Evolutionary conservation across 2,113 vertebrate species (phyloP), one percentile per base, ranked within the genome.

Genomic region (Scortum barcoo): DNA sequence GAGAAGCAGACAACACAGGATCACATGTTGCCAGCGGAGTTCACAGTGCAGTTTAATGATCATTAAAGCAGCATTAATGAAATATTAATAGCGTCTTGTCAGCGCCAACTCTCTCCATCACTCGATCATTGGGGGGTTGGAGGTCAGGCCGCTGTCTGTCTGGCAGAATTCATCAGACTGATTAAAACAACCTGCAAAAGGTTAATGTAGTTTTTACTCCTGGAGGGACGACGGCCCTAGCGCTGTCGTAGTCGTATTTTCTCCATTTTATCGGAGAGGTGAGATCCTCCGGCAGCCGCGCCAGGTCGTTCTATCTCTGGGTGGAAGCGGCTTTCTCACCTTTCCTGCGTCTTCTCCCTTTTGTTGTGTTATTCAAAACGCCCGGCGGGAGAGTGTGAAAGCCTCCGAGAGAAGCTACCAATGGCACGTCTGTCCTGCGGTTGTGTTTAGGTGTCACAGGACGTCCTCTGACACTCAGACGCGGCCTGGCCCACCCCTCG

Each of bases 161-260:
- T 88, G 77, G 72, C 72, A 66, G 85, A 79, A 80, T 86, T 88
- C 86, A 89, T 90, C 88, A 82, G 76, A 9, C 87, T 93, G 86
- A 93, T 90, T 90, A 88, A 87, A 83, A 88, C 51, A 36, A 63
- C 60, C 56, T 14, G 48, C 48, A 26, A 78, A 90, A 90, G 86
- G 86, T 90, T 87, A 73, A 83, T 85, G 86, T 50, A 26, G 48
- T 63, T 84, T 84, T 85, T 48, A 24, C 76, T 80, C 80, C 72
- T 28, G 54, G 20, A 51, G 58, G 4, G 60, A 57, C 2, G 14
- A 48, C 3, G 54, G 6, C 54, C 19, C 26, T 9, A 8, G 69
- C 42, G n/a, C n/a, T 42, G 73, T 54, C 28, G 3, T 22, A 20
- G 13, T 10, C 0, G 24, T 24, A 3, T 42, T 65, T n/a, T n/a